Conservation (phyloP, 1,140 invertebrate species). For the Drosophila equinoxialis region DNA sequence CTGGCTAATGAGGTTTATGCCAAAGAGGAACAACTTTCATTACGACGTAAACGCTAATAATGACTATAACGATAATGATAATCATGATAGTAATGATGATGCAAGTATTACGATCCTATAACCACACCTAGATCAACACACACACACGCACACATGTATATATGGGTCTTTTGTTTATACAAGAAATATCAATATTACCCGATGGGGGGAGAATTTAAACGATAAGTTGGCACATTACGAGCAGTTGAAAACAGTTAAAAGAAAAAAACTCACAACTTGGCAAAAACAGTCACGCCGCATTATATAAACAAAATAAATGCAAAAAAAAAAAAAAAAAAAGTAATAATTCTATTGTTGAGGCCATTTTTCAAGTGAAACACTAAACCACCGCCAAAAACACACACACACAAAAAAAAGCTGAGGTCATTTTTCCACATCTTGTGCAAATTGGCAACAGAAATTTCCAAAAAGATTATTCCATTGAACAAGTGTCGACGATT, state of each 20-base stretch:
- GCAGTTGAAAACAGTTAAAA: conserved; percentile 35
- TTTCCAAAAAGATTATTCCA: conserved; percentile 27
- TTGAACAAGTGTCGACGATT: too few relatives aligned
- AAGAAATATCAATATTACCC: conserved; percentile 41
- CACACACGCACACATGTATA: neutral
- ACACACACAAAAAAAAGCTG: conserved; percentile 41
- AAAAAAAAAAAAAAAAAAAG: neutral
- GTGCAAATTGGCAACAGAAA: conserved; percentile 28
- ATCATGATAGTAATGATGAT: neutral
- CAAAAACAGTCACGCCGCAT: conserved; percentile 68
- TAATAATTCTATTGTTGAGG: conserved; percentile 30
- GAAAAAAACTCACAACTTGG: conserved; percentile 58
- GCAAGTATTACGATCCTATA: conserved; percentile 12
- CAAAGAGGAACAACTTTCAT: conserved; percentile 38
- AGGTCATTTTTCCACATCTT: conserved; percentile 69
- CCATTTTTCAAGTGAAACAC: conserved; percentile 65
- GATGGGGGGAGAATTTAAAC: neutral
- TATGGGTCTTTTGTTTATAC: conserved; percentile 4
- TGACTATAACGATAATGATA: neutral
- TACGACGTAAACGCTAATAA: neutral
- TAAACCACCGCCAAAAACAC: conserved; percentile 24
- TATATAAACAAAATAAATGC: conserved; percentile 48
- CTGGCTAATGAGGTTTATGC: conserved; percentile 59
- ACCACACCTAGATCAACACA: conserved; percentile 66
- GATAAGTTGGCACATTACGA: conserved; percentile 15